A percentile compares a stretch with the other conserved stretches of the same genome.
These are phyloP conservation scores for Atta texana DNA, from an alignment of 1,140 invertebrate genomes.

Conservation along the genomic window DNA sequence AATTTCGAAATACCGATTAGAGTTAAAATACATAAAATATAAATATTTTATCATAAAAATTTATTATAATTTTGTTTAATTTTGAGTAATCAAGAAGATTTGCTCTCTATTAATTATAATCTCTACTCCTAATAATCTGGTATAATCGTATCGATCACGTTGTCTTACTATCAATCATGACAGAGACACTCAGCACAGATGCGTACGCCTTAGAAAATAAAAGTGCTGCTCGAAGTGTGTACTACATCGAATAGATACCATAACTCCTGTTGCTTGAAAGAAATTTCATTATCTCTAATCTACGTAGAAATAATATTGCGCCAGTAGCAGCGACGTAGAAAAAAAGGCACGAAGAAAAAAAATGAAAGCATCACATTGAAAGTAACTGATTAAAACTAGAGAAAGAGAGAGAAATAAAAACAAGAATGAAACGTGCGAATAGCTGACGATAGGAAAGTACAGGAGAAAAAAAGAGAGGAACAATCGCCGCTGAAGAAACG, in stretches of 20 bases:
- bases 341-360: not conserved
- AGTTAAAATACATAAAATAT: not conserved
- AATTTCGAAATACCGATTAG: too few species aligned
- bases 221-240: slow-evolving; percentile 56
- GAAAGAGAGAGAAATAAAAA: slow-evolving; percentile 26
- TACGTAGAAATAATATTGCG: slow-evolving; percentile 74
- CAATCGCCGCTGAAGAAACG: slow-evolving; percentile 3
- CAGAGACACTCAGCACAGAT: not conserved
- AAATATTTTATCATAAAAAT: slow-evolving; percentile 3
- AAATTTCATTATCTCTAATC: slow-evolving; percentile 79
- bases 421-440: slow-evolving; percentile 1
- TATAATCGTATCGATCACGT: slow-evolving; percentile 15
- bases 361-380: not conserved
- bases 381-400: slow-evolving; percentile 34
- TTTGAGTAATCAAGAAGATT: slow-evolving; percentile 18
- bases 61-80: slow-evolving; percentile 5
- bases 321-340: slow-evolving; percentile 31
- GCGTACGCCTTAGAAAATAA: slow-evolving; percentile 61
- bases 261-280: slow-evolving; percentile 72
- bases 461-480: not conserved
- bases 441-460: not conserved
- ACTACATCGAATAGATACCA: slow-evolving; percentile 73
- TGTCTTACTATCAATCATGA: slow-evolving; percentile 23
- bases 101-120: not conserved
- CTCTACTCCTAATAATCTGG: not conserved